Percentiles rank a stretch among this genome's conserved stretches.
These are phyloP conservation scores for Syngnathoides biaculeatus DNA, from an alignment of 2,113 vertebrate species.

Conservation along the genomic window DNA sequence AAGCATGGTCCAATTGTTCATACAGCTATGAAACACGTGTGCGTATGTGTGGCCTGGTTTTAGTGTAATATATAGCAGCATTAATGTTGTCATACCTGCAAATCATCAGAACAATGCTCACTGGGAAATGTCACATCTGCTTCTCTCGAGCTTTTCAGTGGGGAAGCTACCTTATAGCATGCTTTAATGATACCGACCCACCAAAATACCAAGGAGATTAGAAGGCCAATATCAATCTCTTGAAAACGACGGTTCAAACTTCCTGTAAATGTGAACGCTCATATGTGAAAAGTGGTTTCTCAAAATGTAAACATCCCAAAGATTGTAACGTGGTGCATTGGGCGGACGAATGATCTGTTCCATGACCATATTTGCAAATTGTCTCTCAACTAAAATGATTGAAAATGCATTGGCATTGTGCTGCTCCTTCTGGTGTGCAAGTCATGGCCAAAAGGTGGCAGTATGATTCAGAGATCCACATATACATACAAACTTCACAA, in stretches of 20 bases:
- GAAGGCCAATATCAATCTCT: constrained; percentile 18
- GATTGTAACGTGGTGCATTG: too few species aligned
- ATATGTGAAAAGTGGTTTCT: too few species aligned
- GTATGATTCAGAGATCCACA: too few species aligned
- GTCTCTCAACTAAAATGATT: too few species aligned
- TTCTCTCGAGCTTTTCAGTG: neutral
- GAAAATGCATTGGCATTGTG: too few species aligned
- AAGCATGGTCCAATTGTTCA: neutral
- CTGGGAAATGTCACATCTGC: constrained; percentile 3
- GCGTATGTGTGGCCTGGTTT: neutral
- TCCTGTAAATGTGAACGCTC: too few species aligned
- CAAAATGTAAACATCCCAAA: too few species aligned
- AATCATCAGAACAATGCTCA: neutral
- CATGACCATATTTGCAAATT: too few species aligned
- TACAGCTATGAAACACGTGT: neutral
- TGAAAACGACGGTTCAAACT: neutral
- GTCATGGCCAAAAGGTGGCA: too few species aligned
- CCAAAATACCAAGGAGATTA: constrained; percentile 15
- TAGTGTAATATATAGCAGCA: neutral
- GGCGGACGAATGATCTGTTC: too few species aligned
- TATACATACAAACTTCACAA: too few species aligned
- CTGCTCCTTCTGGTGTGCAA: too few species aligned
- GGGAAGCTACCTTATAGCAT: neutral
- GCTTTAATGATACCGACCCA: neutral
- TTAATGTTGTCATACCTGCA: neutral